Percentiles rank a stretch among this genome's conserved stretches.
These are phyloP conservation scores for Trogon melanurus DNA, from an alignment of 2,113 vertebrate genomes.

Conservation along the genomic window DNA sequence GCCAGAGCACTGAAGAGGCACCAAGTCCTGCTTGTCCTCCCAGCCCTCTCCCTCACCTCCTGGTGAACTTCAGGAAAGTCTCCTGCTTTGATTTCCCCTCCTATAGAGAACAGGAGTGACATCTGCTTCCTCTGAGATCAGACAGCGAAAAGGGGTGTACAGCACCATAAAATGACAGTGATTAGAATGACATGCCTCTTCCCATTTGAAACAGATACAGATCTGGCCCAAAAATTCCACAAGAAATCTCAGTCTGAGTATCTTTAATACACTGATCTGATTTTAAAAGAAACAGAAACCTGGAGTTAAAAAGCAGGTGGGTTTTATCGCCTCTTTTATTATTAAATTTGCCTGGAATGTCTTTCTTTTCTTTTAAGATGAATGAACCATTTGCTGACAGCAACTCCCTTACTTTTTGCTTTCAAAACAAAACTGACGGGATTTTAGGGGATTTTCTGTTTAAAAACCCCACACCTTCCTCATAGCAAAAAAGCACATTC, in stretches of 20 bases:
- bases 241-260: background rate
- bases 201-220: background rate
- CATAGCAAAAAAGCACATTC: background rate
- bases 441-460: slow-evolving; percentile 43
- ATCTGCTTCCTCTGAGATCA: background rate
- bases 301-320: slow-evolving; percentile 22
- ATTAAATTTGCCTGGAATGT: slow-evolving; percentile 54
- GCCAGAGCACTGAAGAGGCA: background rate
- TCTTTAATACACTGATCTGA: background rate
- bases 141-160: background rate
- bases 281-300: slow-evolving; percentile 43
- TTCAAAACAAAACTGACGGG: background rate
- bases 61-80: background rate
- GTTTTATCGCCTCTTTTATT: slow-evolving; percentile 31
- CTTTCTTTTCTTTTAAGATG: slow-evolving; percentile 12
- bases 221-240: background rate
- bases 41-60: background rate
- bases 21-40: background rate
- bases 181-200: background rate
- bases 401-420: slow-evolving; percentile 29
- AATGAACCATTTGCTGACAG: slow-evolving; percentile 16
- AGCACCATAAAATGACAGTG: background rate
- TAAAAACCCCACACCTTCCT: background rate
- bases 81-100: background rate
- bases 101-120: background rate